These are phyloP conservation scores for Drosophila pseudotakahashii DNA, from an alignment of 2,888 invertebrate species.

Conservation along the genomic window DNA sequence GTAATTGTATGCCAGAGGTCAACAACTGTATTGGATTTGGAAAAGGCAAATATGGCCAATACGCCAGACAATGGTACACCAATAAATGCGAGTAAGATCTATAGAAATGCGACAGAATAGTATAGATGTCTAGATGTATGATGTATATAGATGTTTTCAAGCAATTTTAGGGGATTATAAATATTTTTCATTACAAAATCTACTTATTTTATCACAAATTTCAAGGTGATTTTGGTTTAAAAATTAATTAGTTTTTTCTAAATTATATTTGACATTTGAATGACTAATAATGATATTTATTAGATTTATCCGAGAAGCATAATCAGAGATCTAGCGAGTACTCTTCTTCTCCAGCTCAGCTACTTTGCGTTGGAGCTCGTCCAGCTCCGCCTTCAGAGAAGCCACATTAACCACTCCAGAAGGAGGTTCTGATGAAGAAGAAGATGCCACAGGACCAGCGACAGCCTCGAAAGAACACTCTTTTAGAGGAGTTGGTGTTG, in stretches of 20 bases:
- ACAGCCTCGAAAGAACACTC: no score
- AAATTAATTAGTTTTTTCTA: no score
- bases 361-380: neutral
- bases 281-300: no score
- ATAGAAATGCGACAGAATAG: no score
- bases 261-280: no score
- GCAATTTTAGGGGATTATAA: no score
- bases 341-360: neutral
- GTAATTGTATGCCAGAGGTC: constrained; percentile 68
- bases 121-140: no score
- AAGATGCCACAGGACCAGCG: neutral
- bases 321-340: neutral
- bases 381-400: neutral
- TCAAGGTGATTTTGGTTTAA: no score
- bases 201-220: no score
- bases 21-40: constrained; percentile 50
- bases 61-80: neutral
- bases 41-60: constrained; percentile 29
- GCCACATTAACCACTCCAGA: neutral
- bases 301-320: no score
- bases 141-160: no score
- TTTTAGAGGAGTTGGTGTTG: neutral
- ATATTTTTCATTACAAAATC: no score
- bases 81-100: neutral
- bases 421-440: neutral